phyloP scores from a whole-genome alignment of 2,113 vertebrate genomes.

The Machaerirhynchus nigripectus region DNA sequence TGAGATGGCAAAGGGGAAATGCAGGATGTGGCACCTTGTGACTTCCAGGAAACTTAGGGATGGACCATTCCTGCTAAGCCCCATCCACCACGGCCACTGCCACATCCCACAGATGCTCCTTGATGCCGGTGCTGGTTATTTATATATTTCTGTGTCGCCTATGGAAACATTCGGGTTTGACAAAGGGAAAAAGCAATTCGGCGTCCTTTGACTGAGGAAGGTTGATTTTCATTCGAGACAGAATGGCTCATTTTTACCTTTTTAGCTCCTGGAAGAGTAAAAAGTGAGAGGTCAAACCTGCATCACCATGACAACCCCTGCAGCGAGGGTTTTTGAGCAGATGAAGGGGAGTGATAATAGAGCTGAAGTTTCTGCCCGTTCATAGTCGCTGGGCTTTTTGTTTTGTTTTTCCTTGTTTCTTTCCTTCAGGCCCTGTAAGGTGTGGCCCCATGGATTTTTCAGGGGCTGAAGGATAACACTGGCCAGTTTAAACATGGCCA shows the following conservation, averaged over 20 bases:
- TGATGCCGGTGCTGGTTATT: neutral
- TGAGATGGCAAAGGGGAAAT: neutral
- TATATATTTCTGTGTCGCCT: neutral
- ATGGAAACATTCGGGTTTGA: conserved; percentile 58
- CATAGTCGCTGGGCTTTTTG: neutral
- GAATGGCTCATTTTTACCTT: conserved; percentile 76
- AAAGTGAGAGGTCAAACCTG: conserved; percentile 79
- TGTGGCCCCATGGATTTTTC: neutral
- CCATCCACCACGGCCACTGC: neutral
- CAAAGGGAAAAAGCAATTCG: conserved; percentile 60
- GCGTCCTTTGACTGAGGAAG: conserved; percentile 59
- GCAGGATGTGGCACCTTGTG: rapidly evolving
- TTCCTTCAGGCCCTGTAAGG: neutral
- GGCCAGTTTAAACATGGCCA: neutral
- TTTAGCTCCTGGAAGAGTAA: conserved; percentile 76
- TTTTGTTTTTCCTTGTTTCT: neutral
- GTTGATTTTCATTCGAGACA: conserved; percentile 74
- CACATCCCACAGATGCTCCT: neutral
- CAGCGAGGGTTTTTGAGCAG: conserved; percentile 59
- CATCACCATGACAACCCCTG: conserved; percentile 78
- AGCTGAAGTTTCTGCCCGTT: conserved; percentile 60
- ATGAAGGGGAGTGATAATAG: conserved; percentile 71
- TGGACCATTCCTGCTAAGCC: neutral
- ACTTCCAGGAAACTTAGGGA: neutral
- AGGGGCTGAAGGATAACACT: neutral